Evolutionary conservation across 2,888 invertebrate species (phyloP).

Genomic region (Trichacis sp.): DNA sequence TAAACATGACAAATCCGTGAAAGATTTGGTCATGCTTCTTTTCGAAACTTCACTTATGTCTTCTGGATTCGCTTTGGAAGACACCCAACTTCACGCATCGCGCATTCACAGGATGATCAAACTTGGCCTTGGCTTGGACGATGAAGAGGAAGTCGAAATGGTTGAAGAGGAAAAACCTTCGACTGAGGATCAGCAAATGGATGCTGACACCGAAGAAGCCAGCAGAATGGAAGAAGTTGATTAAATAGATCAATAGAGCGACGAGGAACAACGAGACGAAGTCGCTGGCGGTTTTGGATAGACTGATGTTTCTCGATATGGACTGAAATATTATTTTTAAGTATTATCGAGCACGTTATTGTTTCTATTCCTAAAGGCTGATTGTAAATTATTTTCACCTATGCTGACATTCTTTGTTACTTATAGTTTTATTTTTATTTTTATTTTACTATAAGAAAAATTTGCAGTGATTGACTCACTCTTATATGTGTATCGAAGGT

Average conservation of each 20-base stretch:
- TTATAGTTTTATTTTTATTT: too few species aligned
- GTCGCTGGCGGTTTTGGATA: background rate
- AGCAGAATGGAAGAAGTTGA: conserved; percentile 99
- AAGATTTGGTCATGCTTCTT: conserved; percentile 94
- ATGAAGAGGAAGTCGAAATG: conserved; percentile 79
- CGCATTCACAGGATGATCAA: conserved; percentile 99
- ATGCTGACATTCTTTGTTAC: too few species aligned
- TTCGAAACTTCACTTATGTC: conserved; percentile 97
- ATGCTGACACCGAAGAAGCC: conserved; percentile 95
- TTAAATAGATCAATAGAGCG: conserved; percentile 74
- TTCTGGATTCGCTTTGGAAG: conserved; percentile 96
- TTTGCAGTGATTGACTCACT: too few species aligned
- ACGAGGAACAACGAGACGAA: background rate
- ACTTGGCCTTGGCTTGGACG: conserved; percentile 96
- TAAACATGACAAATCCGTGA: conserved; percentile 98
- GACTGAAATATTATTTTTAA: background rate
- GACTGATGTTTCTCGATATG: background rate
- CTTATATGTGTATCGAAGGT: too few species aligned
- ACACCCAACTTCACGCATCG: conserved; percentile 93
- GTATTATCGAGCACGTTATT: background rate
- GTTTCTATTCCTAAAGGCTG: background rate
- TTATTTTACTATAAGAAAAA: too few species aligned
- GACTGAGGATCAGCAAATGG: conserved; percentile 85
- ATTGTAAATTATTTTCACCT: too few species aligned
- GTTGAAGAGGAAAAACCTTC: conserved; percentile 75